Evolutionary conservation across 1,140 invertebrate species (phyloP).

Genomic region (Callitettix versicolor): DNA sequence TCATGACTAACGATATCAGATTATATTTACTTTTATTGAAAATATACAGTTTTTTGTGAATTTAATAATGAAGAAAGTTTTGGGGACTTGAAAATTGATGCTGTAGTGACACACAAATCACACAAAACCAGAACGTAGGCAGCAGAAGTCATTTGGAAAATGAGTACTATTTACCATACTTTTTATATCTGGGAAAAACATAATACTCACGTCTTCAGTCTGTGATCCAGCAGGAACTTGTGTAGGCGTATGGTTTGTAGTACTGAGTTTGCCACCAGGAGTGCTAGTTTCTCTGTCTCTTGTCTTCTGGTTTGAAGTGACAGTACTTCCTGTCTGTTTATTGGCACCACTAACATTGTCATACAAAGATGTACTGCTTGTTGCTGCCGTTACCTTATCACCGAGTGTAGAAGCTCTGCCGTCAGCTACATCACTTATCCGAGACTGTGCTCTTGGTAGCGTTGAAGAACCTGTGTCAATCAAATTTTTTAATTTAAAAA

Average conservation of each 20-base stretch:
- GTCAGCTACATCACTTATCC: conserved; percentile 55
- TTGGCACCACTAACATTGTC: conserved; percentile 60
- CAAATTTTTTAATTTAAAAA: too few species aligned
- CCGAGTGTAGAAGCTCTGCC: conserved; percentile 33
- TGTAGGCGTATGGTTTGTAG: conserved; percentile 12
- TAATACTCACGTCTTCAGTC: conserved; percentile 26
- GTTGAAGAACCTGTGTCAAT: conserved; percentile 66
- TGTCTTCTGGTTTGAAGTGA: conserved; percentile 28
- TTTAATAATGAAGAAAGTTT: too few species aligned
- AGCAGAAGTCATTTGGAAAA: too few species aligned
- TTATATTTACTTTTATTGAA: too few species aligned
- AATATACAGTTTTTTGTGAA: too few species aligned
- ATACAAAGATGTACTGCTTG: conserved; percentile 79
- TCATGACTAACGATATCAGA: too few species aligned
- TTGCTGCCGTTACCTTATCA: conserved; percentile 69
- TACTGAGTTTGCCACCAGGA: conserved; percentile 25
- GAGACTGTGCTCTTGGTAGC: conserved; percentile 62
- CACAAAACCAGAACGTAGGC: too few species aligned
- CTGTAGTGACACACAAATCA: too few species aligned
- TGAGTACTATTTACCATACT: too few species aligned
- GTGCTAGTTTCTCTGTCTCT: conserved; percentile 36
- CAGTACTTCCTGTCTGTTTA: conserved; percentile 31
- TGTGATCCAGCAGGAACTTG: conserved; percentile 26
- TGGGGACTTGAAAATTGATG: too few species aligned
- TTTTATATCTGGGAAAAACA: too few species aligned